Percentiles rank a stretch among this genome's conserved stretches.
Conservation (phyloP, 2,797 vertebrate species). For the Enteromius anoplus region DNA sequence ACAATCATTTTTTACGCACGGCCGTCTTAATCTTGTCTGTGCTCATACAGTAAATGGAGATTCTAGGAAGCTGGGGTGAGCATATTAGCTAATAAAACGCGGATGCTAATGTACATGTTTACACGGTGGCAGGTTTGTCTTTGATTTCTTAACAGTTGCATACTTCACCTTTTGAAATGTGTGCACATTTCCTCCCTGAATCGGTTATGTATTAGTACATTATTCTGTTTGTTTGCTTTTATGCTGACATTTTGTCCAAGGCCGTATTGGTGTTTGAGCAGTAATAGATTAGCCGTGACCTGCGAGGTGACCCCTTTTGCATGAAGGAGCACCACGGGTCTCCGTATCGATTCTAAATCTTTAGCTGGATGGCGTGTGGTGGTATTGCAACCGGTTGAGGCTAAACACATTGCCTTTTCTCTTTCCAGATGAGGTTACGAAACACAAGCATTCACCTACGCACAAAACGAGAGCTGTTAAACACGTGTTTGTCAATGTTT, state of each 20-base stretch:
- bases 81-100: neutral
- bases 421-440: constrained; percentile 12
- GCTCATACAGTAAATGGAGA: constrained; percentile 39
- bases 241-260: constrained; percentile 42
- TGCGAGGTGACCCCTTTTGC: constrained; percentile 55
- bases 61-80: neutral
- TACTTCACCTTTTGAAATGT: neutral
- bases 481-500: constrained; percentile 13
- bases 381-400: constrained; percentile 1
- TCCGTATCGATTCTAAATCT: constrained; percentile 47
- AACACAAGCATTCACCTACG: constrained; percentile 5
- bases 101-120: neutral
- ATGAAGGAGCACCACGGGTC: constrained; percentile 45
- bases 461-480: neutral
- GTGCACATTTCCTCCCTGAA: neutral
- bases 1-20: constrained; percentile 19
- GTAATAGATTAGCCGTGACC: constrained; percentile 51
- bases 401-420: constrained; percentile 27
- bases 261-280: constrained; percentile 37
- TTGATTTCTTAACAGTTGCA: neutral
- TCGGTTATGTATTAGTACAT: neutral
- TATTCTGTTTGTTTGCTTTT: constrained; percentile 31
- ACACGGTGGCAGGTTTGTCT: neutral
- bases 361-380: constrained; percentile 41
- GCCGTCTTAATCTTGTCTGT: constrained; percentile 61